phyloP scores from a whole-genome alignment of 2,888 invertebrate genomes.

The Epinotia demarniana region DNA sequence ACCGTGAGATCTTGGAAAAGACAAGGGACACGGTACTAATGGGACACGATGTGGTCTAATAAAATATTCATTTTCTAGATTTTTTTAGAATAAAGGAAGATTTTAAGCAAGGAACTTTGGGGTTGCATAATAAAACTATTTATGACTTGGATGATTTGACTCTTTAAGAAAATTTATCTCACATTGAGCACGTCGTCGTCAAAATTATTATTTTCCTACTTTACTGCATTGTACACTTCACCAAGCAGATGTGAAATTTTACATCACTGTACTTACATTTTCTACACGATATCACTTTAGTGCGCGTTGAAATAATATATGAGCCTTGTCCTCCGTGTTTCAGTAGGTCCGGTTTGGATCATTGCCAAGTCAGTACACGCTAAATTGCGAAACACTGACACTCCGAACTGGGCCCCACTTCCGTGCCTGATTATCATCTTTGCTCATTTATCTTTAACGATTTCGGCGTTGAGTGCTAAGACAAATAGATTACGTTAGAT shows the following conservation, averaged over 20 bases:
- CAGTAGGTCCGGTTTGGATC: slow-evolving; percentile 51
- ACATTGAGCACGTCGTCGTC: too few relatives aligned
- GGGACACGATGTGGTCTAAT: neutral
- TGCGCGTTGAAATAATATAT: slow-evolving; percentile 43
- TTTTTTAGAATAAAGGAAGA: too few relatives aligned
- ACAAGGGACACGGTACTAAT: too few relatives aligned
- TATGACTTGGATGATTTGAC: too few relatives aligned
- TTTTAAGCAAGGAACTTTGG: too few relatives aligned
- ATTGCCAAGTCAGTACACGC: slow-evolving; percentile 49
- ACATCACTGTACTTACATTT: slow-evolving; percentile 22
- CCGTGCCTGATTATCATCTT: slow-evolving; percentile 44
- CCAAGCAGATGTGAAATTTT: slow-evolving; percentile 13
- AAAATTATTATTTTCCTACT: too few relatives aligned
- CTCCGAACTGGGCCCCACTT: slow-evolving; percentile 43
- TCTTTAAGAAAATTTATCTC: too few relatives aligned
- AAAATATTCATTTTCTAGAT: too few relatives aligned
- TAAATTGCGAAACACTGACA: slow-evolving; percentile 49
- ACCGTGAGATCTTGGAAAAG: too few relatives aligned
- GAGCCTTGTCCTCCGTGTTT: slow-evolving; percentile 38
- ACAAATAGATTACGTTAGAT: neutral
- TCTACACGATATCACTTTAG: slow-evolving; percentile 35
- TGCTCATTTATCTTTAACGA: slow-evolving; percentile 23
- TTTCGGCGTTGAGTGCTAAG: slow-evolving; percentile 20
- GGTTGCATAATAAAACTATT: too few relatives aligned
- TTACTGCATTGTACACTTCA: neutral